Base-by-base conservation (phyloP, 1,140 invertebrate species). In the honey bee (Apis mellifera) region DNA sequence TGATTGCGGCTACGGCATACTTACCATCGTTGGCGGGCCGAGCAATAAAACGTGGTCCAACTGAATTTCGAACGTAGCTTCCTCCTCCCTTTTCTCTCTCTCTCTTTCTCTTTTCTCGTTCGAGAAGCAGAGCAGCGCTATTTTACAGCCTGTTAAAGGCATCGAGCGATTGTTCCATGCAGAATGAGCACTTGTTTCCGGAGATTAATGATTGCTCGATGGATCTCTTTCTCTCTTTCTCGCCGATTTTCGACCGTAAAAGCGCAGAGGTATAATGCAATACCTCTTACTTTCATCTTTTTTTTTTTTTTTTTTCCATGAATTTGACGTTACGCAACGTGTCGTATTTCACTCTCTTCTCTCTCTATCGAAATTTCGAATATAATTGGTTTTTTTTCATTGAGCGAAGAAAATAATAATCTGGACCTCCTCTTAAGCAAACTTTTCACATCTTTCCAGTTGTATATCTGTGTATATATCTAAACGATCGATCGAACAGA, bases 1-100 rank as follows among this genome's bases (percentile, higher is more conserved):
- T 86, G 84, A 86, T 86, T 86, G 84, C 85, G 55, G 64, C 73
- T 71, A 78, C 78, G 84, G 70, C 85, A 86, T 57, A 83, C 80
- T 75, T 78, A 71, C 57, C 73, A 54, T 48, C 50, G 23, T 82
- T 66, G 17, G 42, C 72, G 21, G 50, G 17, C 50, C 15, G 17
- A 54, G 50, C 69, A 71, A 54, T 71, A 71, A 71, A 71, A 71
- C 69, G 69, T 50, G 32, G 68, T 11, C 42, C 48, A 21, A 9
- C 19, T 59, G 75, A 83, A 86, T 75, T 86, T 86, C 50, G 80
- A n/a, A 48, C 13, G 48, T 57, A 23, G 4, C 21, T 64, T 65
- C 59, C 42, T 15, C 60, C 11, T 66, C 21, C 42, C n/a, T n/a
- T n/a, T n/a, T n/a, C n/a, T 26, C 21, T 8, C 9, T 12, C 4